Evolutionary conservation across 1,140 invertebrate genomes (phyloP).

Genomic region (Araneus ventricosus): DNA sequence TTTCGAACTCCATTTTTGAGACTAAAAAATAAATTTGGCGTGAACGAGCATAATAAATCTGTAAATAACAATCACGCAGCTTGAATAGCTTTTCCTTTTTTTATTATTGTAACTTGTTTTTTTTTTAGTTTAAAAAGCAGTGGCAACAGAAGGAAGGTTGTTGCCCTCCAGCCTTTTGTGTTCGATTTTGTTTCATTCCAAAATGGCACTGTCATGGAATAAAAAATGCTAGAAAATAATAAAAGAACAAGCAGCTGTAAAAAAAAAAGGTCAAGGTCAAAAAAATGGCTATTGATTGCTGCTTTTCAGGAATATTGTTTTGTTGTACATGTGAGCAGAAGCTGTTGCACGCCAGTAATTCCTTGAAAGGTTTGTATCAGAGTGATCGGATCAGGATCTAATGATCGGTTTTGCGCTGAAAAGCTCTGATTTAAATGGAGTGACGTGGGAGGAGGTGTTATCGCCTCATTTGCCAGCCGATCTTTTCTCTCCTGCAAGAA

Average conservation of each 20-base stretch:
- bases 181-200: neutral
- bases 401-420: neutral
- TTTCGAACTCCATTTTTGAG: neutral
- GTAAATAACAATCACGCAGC: neutral
- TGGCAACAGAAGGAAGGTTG: constrained; percentile 13
- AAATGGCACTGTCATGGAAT: neutral
- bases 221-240: neutral
- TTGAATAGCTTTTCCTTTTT: neutral
- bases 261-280: neutral
- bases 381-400: neutral
- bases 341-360: neutral
- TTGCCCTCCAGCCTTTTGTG: constrained; percentile 9
- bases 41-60: neutral
- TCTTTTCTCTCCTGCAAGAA: neutral
- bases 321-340: neutral
- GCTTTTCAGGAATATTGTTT: constrained; percentile 29
- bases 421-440: neutral
- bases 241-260: neutral
- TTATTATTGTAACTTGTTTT: neutral
- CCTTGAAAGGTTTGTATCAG: neutral
- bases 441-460: neutral
- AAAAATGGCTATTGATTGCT: neutral
- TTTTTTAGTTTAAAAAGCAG: neutral
- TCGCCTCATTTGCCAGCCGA: neutral
- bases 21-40: neutral